phyloP scores from a whole-genome alignment of 2,797 vertebrate species.

The Acanthurus leucopareius region DNA sequence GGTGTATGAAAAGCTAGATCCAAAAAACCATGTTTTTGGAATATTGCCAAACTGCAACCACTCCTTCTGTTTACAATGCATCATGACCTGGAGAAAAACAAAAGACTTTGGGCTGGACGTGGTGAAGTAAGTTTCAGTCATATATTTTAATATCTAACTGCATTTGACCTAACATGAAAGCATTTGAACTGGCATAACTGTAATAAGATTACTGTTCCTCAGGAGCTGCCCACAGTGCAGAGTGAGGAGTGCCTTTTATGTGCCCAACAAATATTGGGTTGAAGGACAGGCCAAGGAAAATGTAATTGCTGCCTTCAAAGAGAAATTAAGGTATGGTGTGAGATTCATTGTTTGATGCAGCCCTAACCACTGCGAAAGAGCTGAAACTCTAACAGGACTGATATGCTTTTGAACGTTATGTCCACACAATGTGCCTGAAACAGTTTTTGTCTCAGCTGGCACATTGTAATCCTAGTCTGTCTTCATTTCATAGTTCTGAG shows the following conservation, averaged over 20 bases:
- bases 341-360: background rate
- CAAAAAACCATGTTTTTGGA: slow-evolving; percentile 85
- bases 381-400: background rate
- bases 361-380: background rate
- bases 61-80: slow-evolving; percentile 90
- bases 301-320: slow-evolving; percentile 89
- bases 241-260: slow-evolving; percentile 90
- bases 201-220: background rate
- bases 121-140: slow-evolving; percentile 84
- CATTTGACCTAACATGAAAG: fast-evolving
- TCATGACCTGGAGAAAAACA: slow-evolving; percentile 90
- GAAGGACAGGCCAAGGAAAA: slow-evolving; percentile 86
- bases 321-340: slow-evolving; percentile 85
- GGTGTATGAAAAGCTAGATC: slow-evolving; percentile 88
- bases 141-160: background rate
- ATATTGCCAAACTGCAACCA: slow-evolving; percentile 94
- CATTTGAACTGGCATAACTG: background rate
- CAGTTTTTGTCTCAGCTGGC: too few species aligned
- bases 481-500: too few species aligned
- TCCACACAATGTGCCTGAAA: background rate
- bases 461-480: too few species aligned
- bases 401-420: background rate
- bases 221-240: slow-evolving; percentile 94
- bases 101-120: slow-evolving; percentile 84
- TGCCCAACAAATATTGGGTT: slow-evolving; percentile 92